Percentiles rank a stretch among this genome's conserved stretches.
Evolutionary conservation across 2,888 invertebrate genomes (phyloP).

Genomic region (Lasioglossum figueresi): DNA sequence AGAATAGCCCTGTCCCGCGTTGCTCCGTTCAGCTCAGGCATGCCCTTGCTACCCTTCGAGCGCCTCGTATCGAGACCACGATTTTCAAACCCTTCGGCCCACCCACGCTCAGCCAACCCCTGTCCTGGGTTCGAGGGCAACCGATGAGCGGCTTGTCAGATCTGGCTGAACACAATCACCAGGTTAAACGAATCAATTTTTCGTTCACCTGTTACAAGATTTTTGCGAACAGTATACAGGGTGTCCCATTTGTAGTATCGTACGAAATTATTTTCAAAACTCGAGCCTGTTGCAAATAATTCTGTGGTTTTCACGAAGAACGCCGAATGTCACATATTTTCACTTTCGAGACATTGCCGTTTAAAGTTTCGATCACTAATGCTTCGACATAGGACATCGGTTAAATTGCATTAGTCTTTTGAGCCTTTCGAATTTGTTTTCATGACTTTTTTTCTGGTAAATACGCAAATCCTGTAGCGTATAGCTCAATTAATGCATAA

Average conservation of each 20-base stretch:
- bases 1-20: constrained; percentile 76
- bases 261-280: not conserved
- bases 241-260: not conserved
- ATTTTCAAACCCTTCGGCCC: constrained; percentile 50
- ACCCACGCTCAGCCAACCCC: not conserved
- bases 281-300: not conserved
- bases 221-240: not conserved
- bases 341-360: too few relatives aligned
- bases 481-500: too few relatives aligned
- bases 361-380: too few relatives aligned
- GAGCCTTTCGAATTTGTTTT: too few relatives aligned
- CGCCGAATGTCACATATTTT: too few relatives aligned
- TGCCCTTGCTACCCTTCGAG: constrained; percentile 59
- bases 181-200: constrained; percentile 83
- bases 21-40: constrained; percentile 66
- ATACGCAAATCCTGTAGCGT: too few relatives aligned
- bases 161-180: constrained; percentile 74
- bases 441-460: too few relatives aligned
- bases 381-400: too few relatives aligned
- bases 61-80: constrained; percentile 60
- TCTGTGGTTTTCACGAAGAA: too few relatives aligned
- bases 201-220: constrained; percentile 45
- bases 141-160: constrained; percentile 69
- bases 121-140: constrained; percentile 1
- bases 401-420: too few relatives aligned